Base-by-base conservation (phyloP, 2,113 vertebrate species). In the Riparia riparia region DNA sequence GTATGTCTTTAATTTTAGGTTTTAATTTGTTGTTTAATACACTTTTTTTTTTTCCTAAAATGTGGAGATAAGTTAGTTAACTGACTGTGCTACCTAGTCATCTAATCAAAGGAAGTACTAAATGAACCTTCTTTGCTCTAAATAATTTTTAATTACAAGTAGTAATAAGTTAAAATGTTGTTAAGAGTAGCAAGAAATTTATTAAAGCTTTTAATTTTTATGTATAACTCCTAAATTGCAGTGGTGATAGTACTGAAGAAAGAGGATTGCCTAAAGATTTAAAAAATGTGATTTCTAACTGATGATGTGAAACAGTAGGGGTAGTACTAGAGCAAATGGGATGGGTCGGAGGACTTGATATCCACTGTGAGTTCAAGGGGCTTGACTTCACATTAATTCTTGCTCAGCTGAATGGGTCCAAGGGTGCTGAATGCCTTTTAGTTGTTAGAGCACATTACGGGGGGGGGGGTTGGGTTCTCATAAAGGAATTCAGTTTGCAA, bases 331-430 rank as follows among this genome's bases (percentile, higher is more conserved):
- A 45, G 39, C 32, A 61, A 58, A 45, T 1, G 2, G 29, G 26
- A 15, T 50, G 21, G 2, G 5, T 66, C 26, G 32, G 51, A 70
- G 39, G 19, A 50, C 39, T 74, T 58, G 25, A 42, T 82, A 73
- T 24, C 44, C 16, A 11, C 0, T 0, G 3, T 34, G 25, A 24
- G 7, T 71, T 79, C 87, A 17, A 58, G 51, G 54, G 4, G 2
- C 20, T 70, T 78, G 28, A 34, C 15, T 82, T 89, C 28, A 58
- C 28, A n/a, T 82, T 73, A 37, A 42, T 71, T 82, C 34, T 50
- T 6, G 14, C 66, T 82, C 3, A 12, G 6, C 39, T 74, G 32
- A 68, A 56, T 47, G 8, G 16, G 26, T 20, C 69, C n/a, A 49
- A 82, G 54, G 26, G 5, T 72, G 22, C 50, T 19, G 25, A 87